These are phyloP conservation scores for Dipodomys merriami DNA, from an alignment of 2,113 vertebrate genomes.

Conservation along the genomic window DNA sequence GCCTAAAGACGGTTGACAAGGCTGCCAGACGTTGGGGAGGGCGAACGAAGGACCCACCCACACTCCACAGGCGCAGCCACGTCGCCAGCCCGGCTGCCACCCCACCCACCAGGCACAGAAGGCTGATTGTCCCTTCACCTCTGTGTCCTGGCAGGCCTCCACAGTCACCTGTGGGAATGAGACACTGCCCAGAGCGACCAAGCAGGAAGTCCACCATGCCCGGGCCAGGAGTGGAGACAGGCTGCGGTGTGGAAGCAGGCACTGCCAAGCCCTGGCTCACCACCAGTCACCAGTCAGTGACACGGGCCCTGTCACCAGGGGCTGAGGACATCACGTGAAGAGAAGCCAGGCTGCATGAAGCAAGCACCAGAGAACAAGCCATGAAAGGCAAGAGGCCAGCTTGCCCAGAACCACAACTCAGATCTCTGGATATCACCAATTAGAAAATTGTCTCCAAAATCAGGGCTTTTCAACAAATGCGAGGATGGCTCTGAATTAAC, in stretches of 20 bases:
- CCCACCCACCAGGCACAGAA: constrained; percentile 1
- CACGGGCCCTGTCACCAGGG: background rate
- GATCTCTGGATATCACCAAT: background rate
- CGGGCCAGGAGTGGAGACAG: background rate
- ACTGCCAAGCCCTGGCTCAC: background rate
- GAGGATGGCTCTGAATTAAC: background rate
- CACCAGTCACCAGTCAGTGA: background rate
- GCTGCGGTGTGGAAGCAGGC: background rate
- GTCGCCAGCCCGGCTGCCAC: background rate
- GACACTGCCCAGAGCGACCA: background rate
- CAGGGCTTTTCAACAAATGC: constrained; percentile 24
- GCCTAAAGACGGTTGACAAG: background rate
- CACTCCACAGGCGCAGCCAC: background rate
- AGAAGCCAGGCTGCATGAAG: background rate
- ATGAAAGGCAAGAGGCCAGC: background rate
- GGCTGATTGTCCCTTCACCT: constrained; percentile 6
- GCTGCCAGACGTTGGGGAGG: background rate
- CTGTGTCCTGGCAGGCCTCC: constrained; percentile 3
- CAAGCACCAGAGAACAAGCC: background rate
- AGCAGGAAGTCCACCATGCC: background rate
- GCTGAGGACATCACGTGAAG: background rate
- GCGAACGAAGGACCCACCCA: background rate
- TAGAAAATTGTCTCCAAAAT: background rate
- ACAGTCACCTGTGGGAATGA: background rate
- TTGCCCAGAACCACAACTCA: background rate